Evolutionary conservation across 2,113 vertebrate species (phyloP), one percentile per base, ranked within the genome.

Genomic region (Malurus alboscapulatus): DNA sequence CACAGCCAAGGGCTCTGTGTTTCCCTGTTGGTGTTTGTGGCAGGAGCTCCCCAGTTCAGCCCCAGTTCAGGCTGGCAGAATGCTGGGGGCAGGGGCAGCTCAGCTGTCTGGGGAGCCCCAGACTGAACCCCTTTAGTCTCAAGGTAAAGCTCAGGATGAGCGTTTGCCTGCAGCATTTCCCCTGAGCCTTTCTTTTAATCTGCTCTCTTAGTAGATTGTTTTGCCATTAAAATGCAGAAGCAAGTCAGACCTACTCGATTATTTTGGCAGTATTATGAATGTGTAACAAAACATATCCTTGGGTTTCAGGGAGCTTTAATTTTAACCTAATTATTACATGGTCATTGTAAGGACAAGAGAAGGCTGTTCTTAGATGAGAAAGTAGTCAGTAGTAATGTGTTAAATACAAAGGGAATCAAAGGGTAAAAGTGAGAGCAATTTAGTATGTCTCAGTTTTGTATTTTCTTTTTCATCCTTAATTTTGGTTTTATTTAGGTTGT

Each of bases 21-120:
- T 45, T 40, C 42, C 6, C 34, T 7, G 2, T 45, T 27, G 4
- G 7, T 3, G 7, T 19, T 19, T 12, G 29, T 62, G 62, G 13
- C 1, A 2, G 29, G 5, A 42, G 45, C 0, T 2, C 7, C 59
- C 4, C 19, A 36, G 21, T 18, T 50, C 22, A 44, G 44, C 22
- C 12, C 38, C 38, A 38, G 38, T 38, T 38, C 38, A 24, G 16
- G 36, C 26, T 47, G 54, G 6, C 45, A 38, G 4, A 42, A 11
- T 1, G 3, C 48, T 30, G 50, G 16, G n/a, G 20, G 1, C 4
- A 25, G 22, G 34, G n/a, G 29, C 2, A 12, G 20, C 2, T 7
- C 8, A 25, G 51, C 26, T 66, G 50, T 14, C 18, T 54, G 25
- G 18, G n/a, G 50, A 6, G 11, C 18, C 17, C 14, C 0, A 11